These are phyloP conservation scores for Melanostoma scalare DNA, from an alignment of 2,888 invertebrate genomes.

Conservation along the genomic window DNA sequence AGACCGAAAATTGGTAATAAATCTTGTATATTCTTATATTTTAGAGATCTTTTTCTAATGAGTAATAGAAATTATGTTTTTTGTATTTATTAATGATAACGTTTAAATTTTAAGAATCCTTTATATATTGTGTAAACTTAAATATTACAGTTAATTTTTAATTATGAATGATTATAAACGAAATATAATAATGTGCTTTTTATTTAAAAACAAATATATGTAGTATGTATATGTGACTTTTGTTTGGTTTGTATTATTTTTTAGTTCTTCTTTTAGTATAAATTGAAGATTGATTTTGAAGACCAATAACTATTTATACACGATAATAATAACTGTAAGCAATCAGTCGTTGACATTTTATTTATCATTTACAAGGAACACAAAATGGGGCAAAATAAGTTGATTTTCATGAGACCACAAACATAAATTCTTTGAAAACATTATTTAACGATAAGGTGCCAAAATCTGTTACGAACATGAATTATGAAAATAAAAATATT, in stretches of 20 bases:
- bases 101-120: slow-evolving; percentile 64
- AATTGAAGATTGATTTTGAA: slow-evolving; percentile 16
- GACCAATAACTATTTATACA: slow-evolving; percentile 25
- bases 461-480: too few relatives aligned
- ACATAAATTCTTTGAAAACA: too few relatives aligned
- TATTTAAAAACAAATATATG: slow-evolving; percentile 46
- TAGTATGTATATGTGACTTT: slow-evolving; percentile 12
- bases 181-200: slow-evolving; percentile 66
- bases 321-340: background rate
- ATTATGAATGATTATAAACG: slow-evolving; percentile 55
- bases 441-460: too few relatives aligned
- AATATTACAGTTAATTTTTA: slow-evolving; percentile 59
- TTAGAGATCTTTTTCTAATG: slow-evolving; percentile 60
- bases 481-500: too few relatives aligned
- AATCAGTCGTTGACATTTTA: slow-evolving; percentile 36
- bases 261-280: slow-evolving; percentile 3
- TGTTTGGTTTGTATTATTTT: slow-evolving; percentile 24
- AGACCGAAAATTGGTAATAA: slow-evolving; percentile 39
- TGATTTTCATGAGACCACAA: too few relatives aligned
- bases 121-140: slow-evolving; percentile 59
- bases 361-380: background rate
- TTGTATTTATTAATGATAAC: slow-evolving; percentile 69
- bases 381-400: too few relatives aligned
- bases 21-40: slow-evolving; percentile 68
- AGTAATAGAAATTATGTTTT: slow-evolving; percentile 55